A percentile compares a stretch with the other conserved stretches of the same genome.
Conservation (phyloP, 2,113 vertebrate species). For the Tragelaphus imberbis region DNA sequence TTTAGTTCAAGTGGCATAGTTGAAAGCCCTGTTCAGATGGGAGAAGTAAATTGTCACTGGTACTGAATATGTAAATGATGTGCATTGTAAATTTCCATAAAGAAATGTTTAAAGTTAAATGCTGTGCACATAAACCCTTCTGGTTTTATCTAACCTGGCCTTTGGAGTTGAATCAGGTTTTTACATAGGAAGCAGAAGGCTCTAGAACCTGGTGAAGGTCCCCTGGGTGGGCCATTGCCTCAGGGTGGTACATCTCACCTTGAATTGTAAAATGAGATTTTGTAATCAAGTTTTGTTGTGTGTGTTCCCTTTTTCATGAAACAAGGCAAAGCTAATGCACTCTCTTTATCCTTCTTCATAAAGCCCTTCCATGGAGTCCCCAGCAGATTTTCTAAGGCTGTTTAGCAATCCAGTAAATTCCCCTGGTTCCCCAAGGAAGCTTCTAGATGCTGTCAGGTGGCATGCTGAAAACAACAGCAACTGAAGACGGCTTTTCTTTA, state of each 20-base stretch:
- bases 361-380: constrained; percentile 18
- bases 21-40: constrained; percentile 88
- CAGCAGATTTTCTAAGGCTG: constrained; percentile 42
- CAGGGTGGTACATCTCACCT: constrained; percentile 61
- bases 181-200: not conserved
- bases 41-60: constrained; percentile 89
- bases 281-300: constrained; percentile 58
- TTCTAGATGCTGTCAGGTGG: constrained; percentile 34
- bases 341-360: constrained; percentile 58
- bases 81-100: constrained; percentile 84
- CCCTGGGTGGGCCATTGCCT: constrained; percentile 48
- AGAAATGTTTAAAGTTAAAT: constrained; percentile 85
- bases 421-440: constrained; percentile 11
- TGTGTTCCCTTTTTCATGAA: constrained; percentile 50
- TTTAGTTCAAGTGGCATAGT: constrained; percentile 90
- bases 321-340: constrained; percentile 47
- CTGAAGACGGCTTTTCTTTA: constrained; percentile 22
- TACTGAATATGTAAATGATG: constrained; percentile 88
- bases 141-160: constrained; percentile 73
- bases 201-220: not conserved
- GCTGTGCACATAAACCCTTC: constrained; percentile 76
- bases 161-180: constrained; percentile 57
- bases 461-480: constrained; percentile 16
- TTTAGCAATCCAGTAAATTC: constrained; percentile 46
- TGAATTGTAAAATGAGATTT: constrained; percentile 75